Conservation (phyloP, 1,140 invertebrate genomes). For the Euwallacea fornicatus region DNA sequence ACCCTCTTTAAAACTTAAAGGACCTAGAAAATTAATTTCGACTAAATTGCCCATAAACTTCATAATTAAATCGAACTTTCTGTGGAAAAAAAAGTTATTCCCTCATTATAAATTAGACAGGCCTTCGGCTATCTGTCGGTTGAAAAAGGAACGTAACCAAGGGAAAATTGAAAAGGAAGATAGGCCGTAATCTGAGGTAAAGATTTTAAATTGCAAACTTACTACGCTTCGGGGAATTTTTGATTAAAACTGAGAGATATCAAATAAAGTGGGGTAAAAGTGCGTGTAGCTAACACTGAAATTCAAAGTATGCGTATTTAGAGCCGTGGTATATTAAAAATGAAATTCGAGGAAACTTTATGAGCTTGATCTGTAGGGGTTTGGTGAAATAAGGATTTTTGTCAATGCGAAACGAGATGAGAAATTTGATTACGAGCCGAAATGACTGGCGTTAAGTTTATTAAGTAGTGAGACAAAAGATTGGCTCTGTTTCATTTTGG, state of each 20-base stretch:
- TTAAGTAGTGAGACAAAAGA: no score
- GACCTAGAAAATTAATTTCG: background rate
- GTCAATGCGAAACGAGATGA: no score
- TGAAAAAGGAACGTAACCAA: background rate
- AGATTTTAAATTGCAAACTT: background rate
- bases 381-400: no score
- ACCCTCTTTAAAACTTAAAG: no score
- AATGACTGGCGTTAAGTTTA: no score
- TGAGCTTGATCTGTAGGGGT: no score
- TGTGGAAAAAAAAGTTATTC: background rate
- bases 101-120: background rate
- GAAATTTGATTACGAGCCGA: no score
- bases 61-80: constrained; percentile 1
- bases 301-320: no score
- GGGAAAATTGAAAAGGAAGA: background rate
- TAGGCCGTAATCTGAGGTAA: background rate
- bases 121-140: background rate
- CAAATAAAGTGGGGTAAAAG: background rate
- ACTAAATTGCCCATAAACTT: background rate
- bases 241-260: background rate
- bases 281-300: no score
- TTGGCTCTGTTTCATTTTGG: no score
- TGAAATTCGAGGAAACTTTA: no score
- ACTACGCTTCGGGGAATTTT: background rate
- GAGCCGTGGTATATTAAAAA: no score